Evolutionary conservation across 2,113 vertebrate genomes (phyloP).

Genomic region (Crypturellus undulatus): DNA sequence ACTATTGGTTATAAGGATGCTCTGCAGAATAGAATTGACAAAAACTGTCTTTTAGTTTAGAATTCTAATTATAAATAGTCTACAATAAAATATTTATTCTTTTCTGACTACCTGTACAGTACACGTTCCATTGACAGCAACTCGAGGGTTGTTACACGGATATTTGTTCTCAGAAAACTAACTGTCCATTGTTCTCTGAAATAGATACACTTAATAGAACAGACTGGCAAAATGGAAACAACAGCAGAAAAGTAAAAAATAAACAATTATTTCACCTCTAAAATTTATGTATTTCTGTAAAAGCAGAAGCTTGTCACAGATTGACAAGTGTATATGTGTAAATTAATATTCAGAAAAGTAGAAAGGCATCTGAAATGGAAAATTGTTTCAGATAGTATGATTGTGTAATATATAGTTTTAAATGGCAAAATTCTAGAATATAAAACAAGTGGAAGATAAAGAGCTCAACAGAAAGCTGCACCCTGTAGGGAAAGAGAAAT

Average conservation of each 20-base stretch:
- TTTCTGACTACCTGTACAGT: background rate
- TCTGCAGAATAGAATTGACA: background rate
- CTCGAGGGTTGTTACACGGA: background rate
- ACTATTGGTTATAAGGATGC: background rate
- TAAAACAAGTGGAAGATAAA: background rate
- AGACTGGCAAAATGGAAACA: background rate
- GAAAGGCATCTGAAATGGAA: background rate
- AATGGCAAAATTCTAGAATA: background rate
- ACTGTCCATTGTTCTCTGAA: background rate
- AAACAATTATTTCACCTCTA: background rate
- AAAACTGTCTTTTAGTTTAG: background rate
- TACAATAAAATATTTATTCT: background rate
- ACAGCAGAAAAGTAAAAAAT: background rate
- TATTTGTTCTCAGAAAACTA: slow-evolving; percentile 12
- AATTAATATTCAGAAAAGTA: background rate
- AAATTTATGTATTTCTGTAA: background rate
- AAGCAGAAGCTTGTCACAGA: background rate
- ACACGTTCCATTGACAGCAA: background rate
- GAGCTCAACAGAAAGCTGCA: background rate
- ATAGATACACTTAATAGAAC: background rate
- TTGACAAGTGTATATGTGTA: background rate
- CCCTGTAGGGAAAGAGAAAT: background rate
- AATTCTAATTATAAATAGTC: background rate
- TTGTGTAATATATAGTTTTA: background rate
- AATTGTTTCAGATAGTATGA: background rate